Conservation (phyloP, 2,888 invertebrate species). For the Macrosoma leucophasiata region DNA sequence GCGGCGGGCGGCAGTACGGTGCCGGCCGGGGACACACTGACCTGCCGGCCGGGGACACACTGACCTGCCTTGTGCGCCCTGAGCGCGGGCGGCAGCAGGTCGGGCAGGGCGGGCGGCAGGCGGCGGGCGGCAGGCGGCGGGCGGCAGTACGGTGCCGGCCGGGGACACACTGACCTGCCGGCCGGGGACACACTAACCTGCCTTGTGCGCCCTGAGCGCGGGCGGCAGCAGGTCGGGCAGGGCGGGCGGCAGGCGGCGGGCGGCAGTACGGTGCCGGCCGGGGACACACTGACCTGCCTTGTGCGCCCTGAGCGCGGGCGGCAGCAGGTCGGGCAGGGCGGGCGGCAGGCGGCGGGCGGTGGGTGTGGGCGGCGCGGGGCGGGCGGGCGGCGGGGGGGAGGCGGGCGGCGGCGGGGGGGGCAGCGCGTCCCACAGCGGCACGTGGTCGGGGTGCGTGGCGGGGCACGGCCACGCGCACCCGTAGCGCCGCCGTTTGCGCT, state of each 20-base stretch:
- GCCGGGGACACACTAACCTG: slow-evolving; percentile 32
- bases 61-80: too few relatives aligned
- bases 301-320: slow-evolving; percentile 17
- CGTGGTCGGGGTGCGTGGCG: slow-evolving; percentile 60
- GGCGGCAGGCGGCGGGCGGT: slow-evolving; percentile 23
- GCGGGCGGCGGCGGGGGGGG: slow-evolving; percentile 68
- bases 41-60: too few relatives aligned
- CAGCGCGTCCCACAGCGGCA: slow-evolving; percentile 68
- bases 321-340: slow-evolving; percentile 17
- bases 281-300: not conserved
- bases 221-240: slow-evolving; percentile 2
- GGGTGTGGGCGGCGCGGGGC: slow-evolving; percentile 20
- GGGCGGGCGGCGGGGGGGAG: slow-evolving; percentile 49
- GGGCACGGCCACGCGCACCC: slow-evolving; percentile 70
- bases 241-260: slow-evolving; percentile 14
- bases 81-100: too few relatives aligned
- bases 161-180: too few relatives aligned
- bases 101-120: too few relatives aligned
- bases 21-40: too few relatives aligned
- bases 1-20: too few relatives aligned
- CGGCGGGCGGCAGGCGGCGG: too few relatives aligned
- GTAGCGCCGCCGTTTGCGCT: slow-evolving; percentile 44
- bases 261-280: slow-evolving; percentile 5
- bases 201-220: slow-evolving; percentile 26
- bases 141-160: too few relatives aligned